Evolutionary conservation across 2,888 invertebrate genomes (phyloP), one percentile per base, ranked within the genome.

Genomic region (Pseudanteris insignis): DNA sequence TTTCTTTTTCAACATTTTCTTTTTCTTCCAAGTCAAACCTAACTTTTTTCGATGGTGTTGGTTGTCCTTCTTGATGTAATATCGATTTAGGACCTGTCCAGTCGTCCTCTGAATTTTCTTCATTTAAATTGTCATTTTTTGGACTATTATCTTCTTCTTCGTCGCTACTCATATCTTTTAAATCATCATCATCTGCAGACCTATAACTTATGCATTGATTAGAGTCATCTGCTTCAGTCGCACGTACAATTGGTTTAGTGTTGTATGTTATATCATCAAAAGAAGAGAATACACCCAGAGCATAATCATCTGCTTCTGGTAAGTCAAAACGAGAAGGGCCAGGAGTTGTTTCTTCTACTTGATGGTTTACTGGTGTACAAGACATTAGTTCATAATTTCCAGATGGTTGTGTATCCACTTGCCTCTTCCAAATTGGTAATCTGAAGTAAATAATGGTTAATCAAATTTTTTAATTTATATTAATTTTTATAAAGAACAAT

Each of bases 191-290:
- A 6, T 48, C 48, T 2, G 9, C 5, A 11, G 40, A 33, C 7
- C 81, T 76, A 50, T 77, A 77, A 4, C 77, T 73, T 9, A 73
- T 76, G 26, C 78, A 77, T 41, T 78, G 30, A 4, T 47, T 41
- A 10, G 34, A 36, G 8, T 44, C 36, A n/a, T 44, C 36, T 38
- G 63, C 67, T 9, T 84, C 83, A 1, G 83, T 82, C 60, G 86
- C 86, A 46, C 85, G 83, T 76, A 86, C 84, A 13, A 89, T 81
- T 1, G 89, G 89, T 71, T 86, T 86, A 26, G 89, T 89, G 48
- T 87, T 85, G 70, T 89, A 90, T 1, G 89, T 89, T 69, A 89
- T 86, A 67, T 85, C 86, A 66, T 87, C 86, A 72, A 89, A 90
- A 8, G 87, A 87, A 40, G 82, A 83, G 58, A 86, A 86, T 72